Conservation (phyloP, 2,888 invertebrate species). For the Drosophila longiperda region DNA sequence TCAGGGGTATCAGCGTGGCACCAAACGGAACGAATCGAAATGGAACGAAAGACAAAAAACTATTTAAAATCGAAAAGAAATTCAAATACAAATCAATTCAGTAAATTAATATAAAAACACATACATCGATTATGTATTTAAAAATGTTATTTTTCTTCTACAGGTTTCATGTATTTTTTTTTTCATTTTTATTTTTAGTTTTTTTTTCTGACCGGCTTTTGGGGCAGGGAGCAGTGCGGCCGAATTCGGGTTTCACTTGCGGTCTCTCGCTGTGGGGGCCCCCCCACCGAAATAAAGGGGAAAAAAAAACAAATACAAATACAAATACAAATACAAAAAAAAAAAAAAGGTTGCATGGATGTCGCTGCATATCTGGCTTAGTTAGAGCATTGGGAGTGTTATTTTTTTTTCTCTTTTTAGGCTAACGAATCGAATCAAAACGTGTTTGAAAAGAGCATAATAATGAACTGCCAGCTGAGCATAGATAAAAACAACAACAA, state of each 20-base stretch:
- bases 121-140: background rate
- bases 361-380: conserved; percentile 33
- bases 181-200: conserved; percentile 12
- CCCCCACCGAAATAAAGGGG: background rate
- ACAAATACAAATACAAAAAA: background rate
- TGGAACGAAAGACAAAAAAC: conserved; percentile 5
- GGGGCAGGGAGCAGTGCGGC: background rate
- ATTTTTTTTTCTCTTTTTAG: background rate
- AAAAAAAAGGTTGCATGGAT: conserved; percentile 4
- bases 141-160: conserved; percentile 49
- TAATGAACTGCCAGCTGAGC: conserved; percentile 59
- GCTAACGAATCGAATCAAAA: conserved; percentile 66
- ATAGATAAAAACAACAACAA: conserved; percentile 13
- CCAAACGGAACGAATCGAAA: background rate
- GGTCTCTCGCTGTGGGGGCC: conserved; percentile 51
- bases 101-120: conserved; percentile 49
- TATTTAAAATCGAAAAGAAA: conserved; percentile 49
- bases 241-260: conserved; percentile 33
- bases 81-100: conserved; percentile 72
- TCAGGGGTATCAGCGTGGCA: background rate
- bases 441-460: conserved; percentile 72
- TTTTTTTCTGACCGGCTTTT: background rate
- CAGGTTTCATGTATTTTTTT: conserved; percentile 50
- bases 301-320: background rate
- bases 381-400: conserved; percentile 54